Conservation (phyloP, 2,888 invertebrate genomes). For the Leucania comma region DNA sequence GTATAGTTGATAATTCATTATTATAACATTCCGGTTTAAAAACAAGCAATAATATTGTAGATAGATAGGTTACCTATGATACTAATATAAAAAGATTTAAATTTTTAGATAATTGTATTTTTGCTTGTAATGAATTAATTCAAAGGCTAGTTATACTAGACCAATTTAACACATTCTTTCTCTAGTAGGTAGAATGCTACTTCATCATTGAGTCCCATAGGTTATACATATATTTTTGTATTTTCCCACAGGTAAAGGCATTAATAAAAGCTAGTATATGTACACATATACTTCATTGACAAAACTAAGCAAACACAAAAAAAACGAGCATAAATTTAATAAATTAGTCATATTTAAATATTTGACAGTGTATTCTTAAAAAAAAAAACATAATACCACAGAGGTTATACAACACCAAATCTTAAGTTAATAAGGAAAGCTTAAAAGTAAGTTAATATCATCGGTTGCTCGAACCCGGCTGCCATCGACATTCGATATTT, state of each 20-base stretch:
- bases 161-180: too few relatives aligned
- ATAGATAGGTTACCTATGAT: too few relatives aligned
- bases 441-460: slow-evolving; percentile 77
- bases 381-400: slow-evolving; percentile 9
- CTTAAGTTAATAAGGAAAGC: slow-evolving; percentile 74
- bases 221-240: too few relatives aligned
- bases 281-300: background rate
- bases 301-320: background rate
- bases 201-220: too few relatives aligned
- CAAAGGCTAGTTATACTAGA: too few relatives aligned
- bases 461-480: slow-evolving; percentile 66
- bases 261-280: too few relatives aligned
- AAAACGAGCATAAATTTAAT: slow-evolving; percentile 2
- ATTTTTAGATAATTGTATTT: too few relatives aligned
- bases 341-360: slow-evolving; percentile 1
- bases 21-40: background rate
- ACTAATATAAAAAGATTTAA: too few relatives aligned
- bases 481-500: slow-evolving; percentile 77
- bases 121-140: too few relatives aligned
- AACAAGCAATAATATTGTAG: background rate
- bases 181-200: too few relatives aligned
- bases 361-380: background rate
- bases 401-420: slow-evolving; percentile 57
- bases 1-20: background rate
- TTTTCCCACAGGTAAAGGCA: too few relatives aligned